Conservation (phyloP, 2,888 invertebrate genomes). For the Ectemnius lituratus region DNA sequence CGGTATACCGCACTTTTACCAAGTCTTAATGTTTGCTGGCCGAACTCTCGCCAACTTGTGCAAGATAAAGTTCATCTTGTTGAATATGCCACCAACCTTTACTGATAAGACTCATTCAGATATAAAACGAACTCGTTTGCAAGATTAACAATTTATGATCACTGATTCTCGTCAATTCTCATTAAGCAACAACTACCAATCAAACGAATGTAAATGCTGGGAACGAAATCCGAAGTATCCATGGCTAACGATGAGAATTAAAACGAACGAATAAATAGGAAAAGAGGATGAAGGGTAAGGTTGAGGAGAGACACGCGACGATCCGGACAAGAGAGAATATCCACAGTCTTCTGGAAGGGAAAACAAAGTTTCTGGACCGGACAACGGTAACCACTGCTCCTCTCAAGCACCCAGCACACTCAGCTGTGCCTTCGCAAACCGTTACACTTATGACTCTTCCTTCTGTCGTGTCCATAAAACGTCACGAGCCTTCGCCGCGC, state of each 20-base stretch:
- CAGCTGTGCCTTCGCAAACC: conserved; percentile 68
- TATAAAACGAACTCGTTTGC: neutral
- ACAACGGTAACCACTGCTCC: conserved; percentile 71
- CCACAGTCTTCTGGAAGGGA: conserved; percentile 32
- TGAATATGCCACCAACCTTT: neutral
- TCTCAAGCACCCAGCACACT: conserved; percentile 40
- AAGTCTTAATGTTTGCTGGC: conserved; percentile 4
- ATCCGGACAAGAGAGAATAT: conserved; percentile 28
- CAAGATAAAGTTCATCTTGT: neutral
- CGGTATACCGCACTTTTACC: conserved; percentile 5
- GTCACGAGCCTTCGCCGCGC: conserved; percentile 53
- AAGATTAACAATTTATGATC: neutral
- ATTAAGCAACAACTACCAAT: neutral
- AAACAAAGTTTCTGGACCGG: conserved; percentile 74
- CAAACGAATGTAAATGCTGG: neutral
- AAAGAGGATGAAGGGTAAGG: conserved; percentile 32
- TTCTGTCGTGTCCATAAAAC: conserved; percentile 59
- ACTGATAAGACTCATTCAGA: too few species aligned
- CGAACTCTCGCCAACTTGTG: too few species aligned
- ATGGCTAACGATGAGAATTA: neutral
- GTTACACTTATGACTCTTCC: conserved; percentile 73
- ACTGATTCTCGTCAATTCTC: neutral
- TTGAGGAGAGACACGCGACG: conserved; percentile 52
- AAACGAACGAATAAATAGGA: neutral
- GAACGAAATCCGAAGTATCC: neutral